Evolutionary conservation across 2,888 invertebrate species (phyloP), one percentile per base, ranked within the genome.

Genomic region (Maniola hyperantus): DNA sequence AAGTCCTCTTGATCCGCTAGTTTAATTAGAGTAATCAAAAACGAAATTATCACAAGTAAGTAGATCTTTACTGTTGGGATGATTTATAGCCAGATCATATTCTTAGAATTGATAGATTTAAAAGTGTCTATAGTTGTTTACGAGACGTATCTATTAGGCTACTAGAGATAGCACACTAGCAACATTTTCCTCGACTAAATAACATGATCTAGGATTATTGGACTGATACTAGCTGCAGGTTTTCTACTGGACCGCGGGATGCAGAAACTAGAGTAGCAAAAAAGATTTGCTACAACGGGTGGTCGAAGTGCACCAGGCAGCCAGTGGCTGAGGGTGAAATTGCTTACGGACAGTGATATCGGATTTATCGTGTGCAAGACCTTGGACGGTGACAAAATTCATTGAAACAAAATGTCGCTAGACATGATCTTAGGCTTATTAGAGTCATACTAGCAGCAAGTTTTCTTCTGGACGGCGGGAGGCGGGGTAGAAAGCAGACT

Each of bases 401-500:
- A 51, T 20, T 50, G 26, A 18, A 51, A 2, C 0, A 20, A 20
- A 51, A 11, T 46, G 26, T 51, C 50, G 48, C 18, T 18, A 18
- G n/a, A 11, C 18, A 5, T 55, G n/a, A 36, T n/a, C 55, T 11
- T 36, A 55, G 55, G 10, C 20, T 39, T 13, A 4, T 39, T 57
- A 13, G 42, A 67, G 70, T 74, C 66, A 73, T 77, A 75, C 72
- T 72, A 74, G 79, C 74, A 87, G 85, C 87, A 82, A 83, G 86
- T 87, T 88, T 83, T 83, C 78, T 75, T 76, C 71, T 72, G 74
- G 72, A 69, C 74, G 76, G 74, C 82, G 72, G 83, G 83, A 85
- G 88, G 89, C 79, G 84, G 88, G 89, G 88, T 90, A 89, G 89
- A 91, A 91, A 90, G 89, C 86, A 80, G 83, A 76, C 81, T 78